A percentile compares a stretch with the other conserved stretches of the same genome.
phyloP scores from a whole-genome alignment of 2,888 invertebrate genomes.

The Malthinus seriepunctatus region DNA sequence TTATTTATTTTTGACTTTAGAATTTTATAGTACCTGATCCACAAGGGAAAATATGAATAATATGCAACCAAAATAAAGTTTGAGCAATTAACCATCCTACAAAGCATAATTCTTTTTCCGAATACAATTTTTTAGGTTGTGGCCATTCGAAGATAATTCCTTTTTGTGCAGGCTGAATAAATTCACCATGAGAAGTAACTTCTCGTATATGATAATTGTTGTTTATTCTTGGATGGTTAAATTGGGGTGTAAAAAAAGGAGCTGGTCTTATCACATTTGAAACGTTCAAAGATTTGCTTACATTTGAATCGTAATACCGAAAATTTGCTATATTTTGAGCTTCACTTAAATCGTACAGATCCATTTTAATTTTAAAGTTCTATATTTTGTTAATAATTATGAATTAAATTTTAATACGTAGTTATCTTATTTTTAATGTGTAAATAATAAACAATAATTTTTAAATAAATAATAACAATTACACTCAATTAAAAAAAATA shows the following conservation, averaged over 20 bases:
- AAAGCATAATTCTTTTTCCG: constrained; percentile 39
- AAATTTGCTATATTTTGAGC: constrained; percentile 8
- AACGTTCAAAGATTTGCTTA: not conserved
- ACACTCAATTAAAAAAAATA: not conserved
- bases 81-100: constrained; percentile 44
- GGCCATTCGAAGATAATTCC: constrained; percentile 41
- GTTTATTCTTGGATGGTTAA: not conserved
- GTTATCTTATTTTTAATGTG: not conserved
- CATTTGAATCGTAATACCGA: not conserved
- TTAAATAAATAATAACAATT: constrained; percentile 5
- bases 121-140: constrained; percentile 33
- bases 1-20: not conserved
- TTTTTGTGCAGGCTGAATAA: constrained; percentile 28
- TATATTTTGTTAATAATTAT: no score
- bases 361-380: not conserved
- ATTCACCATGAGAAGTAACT: constrained; percentile 6
- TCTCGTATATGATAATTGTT: not conserved
- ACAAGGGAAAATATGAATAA: constrained; percentile 43
- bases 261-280: constrained; percentile 13
- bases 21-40: constrained; percentile 38
- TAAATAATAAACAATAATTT: not conserved
- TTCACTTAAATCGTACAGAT: constrained; percentile 6
- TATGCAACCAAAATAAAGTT: constrained; percentile 43
- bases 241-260: constrained; percentile 9
- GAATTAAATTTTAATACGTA: not conserved